Conservation (phyloP, 2,888 invertebrate genomes). For the Ichneumon xanthorius region DNA sequence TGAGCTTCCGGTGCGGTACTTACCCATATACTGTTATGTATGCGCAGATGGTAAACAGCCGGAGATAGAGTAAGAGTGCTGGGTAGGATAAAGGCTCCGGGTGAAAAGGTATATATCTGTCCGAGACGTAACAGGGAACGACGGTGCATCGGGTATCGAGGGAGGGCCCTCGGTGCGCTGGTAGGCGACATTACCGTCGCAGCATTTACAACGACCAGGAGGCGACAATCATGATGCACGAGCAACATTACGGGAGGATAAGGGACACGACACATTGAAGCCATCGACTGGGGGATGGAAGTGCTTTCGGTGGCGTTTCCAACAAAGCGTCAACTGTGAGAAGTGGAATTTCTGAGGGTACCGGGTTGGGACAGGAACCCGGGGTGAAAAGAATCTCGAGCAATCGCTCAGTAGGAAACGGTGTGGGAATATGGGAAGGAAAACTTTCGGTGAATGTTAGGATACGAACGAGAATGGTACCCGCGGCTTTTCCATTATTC, state of each 20-base stretch:
- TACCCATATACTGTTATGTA: constrained; percentile 28
- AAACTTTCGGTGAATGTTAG: not conserved
- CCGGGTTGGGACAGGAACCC: not conserved
- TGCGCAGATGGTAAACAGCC: not conserved
- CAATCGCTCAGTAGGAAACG: constrained; percentile 26
- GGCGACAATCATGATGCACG: constrained; percentile 52
- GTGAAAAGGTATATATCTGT: constrained; percentile 12
- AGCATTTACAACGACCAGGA: constrained; percentile 24
- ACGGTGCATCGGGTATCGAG: constrained; percentile 19
- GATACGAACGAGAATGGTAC: not conserved
- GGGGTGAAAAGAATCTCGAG: constrained; percentile 21
- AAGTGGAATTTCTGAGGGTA: constrained; percentile 24
- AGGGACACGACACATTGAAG: constrained; percentile 33
- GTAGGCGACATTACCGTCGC: not conserved
- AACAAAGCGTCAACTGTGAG: constrained; percentile 5
- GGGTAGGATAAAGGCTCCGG: constrained; percentile 1
- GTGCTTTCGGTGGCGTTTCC: constrained; percentile 13
- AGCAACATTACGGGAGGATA: not conserved
- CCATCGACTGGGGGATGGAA: constrained; percentile 11
- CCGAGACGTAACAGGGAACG: constrained; percentile 6
- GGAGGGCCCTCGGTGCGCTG: not conserved
- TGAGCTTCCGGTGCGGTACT: constrained; percentile 9
- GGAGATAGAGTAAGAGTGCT: constrained; percentile 8
- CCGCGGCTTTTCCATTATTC: not conserved
- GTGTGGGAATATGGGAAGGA: constrained; percentile 23